A percentile compares a stretch with the other conserved stretches of the same genome.
phyloP scores from a whole-genome alignment of 2,888 invertebrate genomes.

The Aelia acuminata region DNA sequence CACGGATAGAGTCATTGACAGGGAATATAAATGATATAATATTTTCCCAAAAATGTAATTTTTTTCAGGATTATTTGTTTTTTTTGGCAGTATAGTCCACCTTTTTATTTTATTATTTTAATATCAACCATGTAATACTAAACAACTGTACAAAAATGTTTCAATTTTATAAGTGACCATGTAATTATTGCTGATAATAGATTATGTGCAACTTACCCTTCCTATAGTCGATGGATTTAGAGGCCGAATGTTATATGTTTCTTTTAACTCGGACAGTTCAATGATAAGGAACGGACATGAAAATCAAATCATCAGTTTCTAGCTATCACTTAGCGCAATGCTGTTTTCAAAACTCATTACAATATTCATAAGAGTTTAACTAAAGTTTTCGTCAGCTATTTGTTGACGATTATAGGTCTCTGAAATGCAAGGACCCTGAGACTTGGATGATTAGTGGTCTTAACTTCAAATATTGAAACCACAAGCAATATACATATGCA shows the following conservation, averaged over 20 bases:
- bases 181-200: background rate
- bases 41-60: too few relatives aligned
- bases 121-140: too few relatives aligned
- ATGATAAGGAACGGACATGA: background rate
- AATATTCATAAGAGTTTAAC: background rate
- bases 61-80: too few relatives aligned
- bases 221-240: background rate
- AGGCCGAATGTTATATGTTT: background rate
- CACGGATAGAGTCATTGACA: too few relatives aligned
- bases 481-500: background rate
- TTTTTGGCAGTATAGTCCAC: too few relatives aligned
- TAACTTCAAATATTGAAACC: background rate
- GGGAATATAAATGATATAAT: too few relatives aligned
- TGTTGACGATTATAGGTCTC: background rate
- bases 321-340: background rate
- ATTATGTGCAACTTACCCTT: background rate
- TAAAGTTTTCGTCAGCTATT: background rate
- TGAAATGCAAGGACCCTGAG: background rate
- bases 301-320: background rate
- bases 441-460: background rate
- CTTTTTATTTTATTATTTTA: too few relatives aligned
- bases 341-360: background rate
- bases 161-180: background rate
- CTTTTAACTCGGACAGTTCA: background rate
- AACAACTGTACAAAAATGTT: background rate